Conservation (phyloP, 2,797 vertebrate genomes). For the Taeniopygia guttata region DNA sequence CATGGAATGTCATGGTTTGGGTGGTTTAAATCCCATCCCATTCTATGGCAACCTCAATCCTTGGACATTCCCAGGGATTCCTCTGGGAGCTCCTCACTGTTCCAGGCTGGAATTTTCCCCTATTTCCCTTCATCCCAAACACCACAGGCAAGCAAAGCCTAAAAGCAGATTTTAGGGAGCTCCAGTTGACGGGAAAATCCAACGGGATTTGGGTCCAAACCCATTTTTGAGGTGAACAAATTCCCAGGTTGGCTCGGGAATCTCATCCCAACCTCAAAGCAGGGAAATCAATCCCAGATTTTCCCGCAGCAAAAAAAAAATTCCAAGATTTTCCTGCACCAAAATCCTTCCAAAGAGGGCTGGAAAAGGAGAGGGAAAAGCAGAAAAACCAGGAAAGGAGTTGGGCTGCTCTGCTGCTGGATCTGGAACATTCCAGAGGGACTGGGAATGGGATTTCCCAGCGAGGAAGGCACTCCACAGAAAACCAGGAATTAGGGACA, state of each 20-base stretch:
- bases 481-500: background rate
- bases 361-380: background rate
- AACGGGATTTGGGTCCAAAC: background rate
- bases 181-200: background rate
- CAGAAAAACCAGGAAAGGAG: background rate
- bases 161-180: background rate
- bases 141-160: background rate
- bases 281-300: background rate
- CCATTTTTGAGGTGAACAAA: background rate
- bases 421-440: background rate
- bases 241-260: background rate
- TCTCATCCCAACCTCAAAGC: background rate
- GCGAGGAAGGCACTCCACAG: background rate
- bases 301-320: background rate
- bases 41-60: background rate
- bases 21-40: background rate
- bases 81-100: background rate
- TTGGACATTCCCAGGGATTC: background rate
- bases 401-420: background rate
- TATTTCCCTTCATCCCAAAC: background rate
- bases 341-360: background rate
- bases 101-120: background rate
- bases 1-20: background rate
- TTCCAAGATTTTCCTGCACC: no score
- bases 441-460: background rate